Conservation (phyloP, 2,797 vertebrate species). For the Toxotes lorentzi region DNA sequence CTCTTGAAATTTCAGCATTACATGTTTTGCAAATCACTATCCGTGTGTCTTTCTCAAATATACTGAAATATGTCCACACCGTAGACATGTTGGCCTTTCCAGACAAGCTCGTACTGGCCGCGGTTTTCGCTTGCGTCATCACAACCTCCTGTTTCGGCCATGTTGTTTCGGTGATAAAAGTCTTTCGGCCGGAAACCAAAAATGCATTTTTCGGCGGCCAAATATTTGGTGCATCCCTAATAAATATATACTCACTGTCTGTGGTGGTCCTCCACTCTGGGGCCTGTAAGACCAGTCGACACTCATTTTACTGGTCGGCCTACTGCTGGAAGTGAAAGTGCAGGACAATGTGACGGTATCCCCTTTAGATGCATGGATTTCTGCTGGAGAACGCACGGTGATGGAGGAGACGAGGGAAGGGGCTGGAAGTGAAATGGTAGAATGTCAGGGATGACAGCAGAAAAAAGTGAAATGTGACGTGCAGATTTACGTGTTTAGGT, state of each 20-base stretch:
- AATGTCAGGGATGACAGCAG: neutral
- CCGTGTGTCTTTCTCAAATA: too few species aligned
- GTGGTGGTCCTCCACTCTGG: constrained; percentile 81
- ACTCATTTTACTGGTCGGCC: constrained; percentile 85
- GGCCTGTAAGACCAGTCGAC: constrained; percentile 92
- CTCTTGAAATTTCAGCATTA: too few species aligned
- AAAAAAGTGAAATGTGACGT: neutral
- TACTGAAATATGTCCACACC: too few species aligned
- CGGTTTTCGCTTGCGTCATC: too few species aligned
- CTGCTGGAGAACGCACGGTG: constrained; percentile 69
- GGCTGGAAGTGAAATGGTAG: constrained; percentile 34
- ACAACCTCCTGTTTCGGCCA: too few species aligned
- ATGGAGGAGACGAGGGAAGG: constrained; percentile 63
- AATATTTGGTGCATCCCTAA: too few species aligned
- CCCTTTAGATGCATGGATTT: constrained; percentile 82
- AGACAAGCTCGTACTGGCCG: too few species aligned
- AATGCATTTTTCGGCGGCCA: too few species aligned
- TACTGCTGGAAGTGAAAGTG: constrained; percentile 87
- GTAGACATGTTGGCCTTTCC: too few species aligned
- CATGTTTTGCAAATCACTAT: too few species aligned
- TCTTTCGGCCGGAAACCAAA: too few species aligned
- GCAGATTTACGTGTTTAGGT: constrained; percentile 5
- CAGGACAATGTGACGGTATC: constrained; percentile 86
- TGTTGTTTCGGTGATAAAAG: too few species aligned
- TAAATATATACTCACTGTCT: constrained; percentile 68